phyloP scores from a whole-genome alignment of 2,113 vertebrate species.

The Varanus salvator region DNA sequence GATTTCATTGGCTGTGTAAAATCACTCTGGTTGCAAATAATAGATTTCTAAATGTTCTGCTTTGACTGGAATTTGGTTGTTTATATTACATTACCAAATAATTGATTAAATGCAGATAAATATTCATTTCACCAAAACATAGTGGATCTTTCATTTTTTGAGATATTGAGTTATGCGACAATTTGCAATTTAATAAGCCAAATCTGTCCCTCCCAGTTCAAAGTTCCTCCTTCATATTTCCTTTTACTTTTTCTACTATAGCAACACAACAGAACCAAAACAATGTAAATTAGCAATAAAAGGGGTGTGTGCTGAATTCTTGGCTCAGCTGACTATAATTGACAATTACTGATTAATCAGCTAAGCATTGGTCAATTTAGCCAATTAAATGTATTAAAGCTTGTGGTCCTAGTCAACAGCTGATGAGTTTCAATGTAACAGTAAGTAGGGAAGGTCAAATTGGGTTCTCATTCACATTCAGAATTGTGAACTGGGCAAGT shows the following conservation, averaged over 20 bases:
- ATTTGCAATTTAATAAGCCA: background rate
- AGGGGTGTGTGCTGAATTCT: background rate
- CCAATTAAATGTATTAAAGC: slow-evolving; percentile 11
- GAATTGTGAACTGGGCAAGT: too few species aligned
- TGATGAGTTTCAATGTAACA: background rate
- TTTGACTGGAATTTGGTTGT: background rate
- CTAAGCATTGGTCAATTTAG: slow-evolving; percentile 5
- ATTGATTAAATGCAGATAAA: background rate
- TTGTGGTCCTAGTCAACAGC: background rate
- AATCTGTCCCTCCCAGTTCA: background rate
- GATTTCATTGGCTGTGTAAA: background rate
- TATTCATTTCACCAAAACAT: background rate
- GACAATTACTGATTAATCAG: slow-evolving; percentile 9
- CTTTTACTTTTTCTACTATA: background rate
- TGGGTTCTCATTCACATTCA: too few species aligned
- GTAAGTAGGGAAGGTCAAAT: background rate
- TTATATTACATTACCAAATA: background rate
- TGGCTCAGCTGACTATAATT: background rate
- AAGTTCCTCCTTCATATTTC: background rate
- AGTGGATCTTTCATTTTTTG: background rate
- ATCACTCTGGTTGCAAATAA: background rate
- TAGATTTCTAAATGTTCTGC: background rate
- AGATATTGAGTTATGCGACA: background rate
- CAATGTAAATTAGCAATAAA: background rate
- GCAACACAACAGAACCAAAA: background rate